Conservation (phyloP, 2,888 invertebrate genomes). For the Autographa pulchrina region DNA sequence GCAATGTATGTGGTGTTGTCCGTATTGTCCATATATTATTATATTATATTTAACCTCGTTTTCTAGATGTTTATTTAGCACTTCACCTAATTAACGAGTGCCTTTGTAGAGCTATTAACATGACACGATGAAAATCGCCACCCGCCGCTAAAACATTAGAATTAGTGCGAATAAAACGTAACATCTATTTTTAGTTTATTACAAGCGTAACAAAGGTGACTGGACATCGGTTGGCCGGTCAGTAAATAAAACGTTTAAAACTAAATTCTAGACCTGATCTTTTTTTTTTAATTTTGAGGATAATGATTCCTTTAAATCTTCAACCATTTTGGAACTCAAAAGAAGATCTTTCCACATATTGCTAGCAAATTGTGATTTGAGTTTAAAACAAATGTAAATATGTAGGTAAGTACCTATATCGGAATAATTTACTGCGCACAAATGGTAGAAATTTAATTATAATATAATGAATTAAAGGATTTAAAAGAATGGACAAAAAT, state of each 20-base stretch:
- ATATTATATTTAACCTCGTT: neutral
- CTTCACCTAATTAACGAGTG: constrained; percentile 20
- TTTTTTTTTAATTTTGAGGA: too few relatives aligned
- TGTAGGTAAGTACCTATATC: too few relatives aligned
- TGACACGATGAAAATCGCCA: neutral
- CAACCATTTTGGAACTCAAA: too few relatives aligned
- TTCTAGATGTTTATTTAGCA: neutral
- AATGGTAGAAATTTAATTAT: too few relatives aligned
- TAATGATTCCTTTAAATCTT: too few relatives aligned
- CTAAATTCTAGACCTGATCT: neutral
- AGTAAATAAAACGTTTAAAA: constrained; percentile 25
- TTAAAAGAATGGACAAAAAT: neutral
- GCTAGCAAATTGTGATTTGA: too few relatives aligned
- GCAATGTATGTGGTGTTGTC: too few relatives aligned
- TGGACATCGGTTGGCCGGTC: constrained; percentile 39
- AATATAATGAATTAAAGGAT: too few relatives aligned
- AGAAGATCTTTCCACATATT: too few relatives aligned
- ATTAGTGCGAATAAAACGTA: constrained; percentile 39
- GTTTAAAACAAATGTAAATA: too few relatives aligned
- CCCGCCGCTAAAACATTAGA: constrained; percentile 19
- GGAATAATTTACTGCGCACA: too few relatives aligned
- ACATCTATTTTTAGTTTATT: constrained; percentile 57
- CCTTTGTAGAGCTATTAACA: constrained; percentile 13
- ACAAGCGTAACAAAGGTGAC: constrained; percentile 43
- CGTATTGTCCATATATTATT: too few relatives aligned